phyloP scores from a whole-genome alignment of 2,113 vertebrate genomes.

The Vombatus ursinus region DNA sequence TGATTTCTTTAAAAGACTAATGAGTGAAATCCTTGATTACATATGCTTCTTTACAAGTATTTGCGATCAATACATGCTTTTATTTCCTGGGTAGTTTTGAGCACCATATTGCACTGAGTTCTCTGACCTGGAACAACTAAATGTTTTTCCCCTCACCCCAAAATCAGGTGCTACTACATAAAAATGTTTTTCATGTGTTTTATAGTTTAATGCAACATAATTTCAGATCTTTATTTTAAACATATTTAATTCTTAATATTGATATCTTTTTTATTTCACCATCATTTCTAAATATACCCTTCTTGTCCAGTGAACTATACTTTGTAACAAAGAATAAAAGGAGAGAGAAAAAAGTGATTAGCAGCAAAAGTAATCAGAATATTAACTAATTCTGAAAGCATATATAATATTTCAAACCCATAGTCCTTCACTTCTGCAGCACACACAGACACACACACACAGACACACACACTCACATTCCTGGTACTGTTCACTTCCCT shows the following conservation, averaged over 20 bases:
- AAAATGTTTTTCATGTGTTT: not conserved
- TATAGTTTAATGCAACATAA: not conserved
- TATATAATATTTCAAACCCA: too few relatives aligned
- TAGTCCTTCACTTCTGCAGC: too few relatives aligned
- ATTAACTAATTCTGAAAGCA: not conserved
- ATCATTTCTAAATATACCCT: not conserved
- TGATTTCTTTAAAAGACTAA: constrained; percentile 59
- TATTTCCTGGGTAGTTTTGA: not conserved
- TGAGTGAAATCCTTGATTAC: constrained; percentile 20
- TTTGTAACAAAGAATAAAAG: not conserved
- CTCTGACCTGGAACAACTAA: constrained; percentile 36
- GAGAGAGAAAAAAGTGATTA: not conserved
- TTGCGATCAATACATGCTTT: not conserved
- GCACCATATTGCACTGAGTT: not conserved
- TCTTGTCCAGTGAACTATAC: not conserved
- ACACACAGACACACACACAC: too few relatives aligned
- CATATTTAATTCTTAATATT: not conserved
- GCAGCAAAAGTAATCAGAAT: not conserved
- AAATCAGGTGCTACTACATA: constrained; percentile 15
- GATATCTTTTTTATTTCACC: not conserved
- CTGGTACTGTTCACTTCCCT: not conserved
- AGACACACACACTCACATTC: not conserved
- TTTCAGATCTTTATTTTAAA: constrained; percentile 23
- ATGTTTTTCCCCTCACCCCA: not conserved
- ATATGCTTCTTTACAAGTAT: constrained; percentile 26